Percentiles rank a stretch among this genome's conserved stretches.
Evolutionary conservation across 1,140 invertebrate genomes (phyloP).

Genomic region (Medauroidea extradentata): DNA sequence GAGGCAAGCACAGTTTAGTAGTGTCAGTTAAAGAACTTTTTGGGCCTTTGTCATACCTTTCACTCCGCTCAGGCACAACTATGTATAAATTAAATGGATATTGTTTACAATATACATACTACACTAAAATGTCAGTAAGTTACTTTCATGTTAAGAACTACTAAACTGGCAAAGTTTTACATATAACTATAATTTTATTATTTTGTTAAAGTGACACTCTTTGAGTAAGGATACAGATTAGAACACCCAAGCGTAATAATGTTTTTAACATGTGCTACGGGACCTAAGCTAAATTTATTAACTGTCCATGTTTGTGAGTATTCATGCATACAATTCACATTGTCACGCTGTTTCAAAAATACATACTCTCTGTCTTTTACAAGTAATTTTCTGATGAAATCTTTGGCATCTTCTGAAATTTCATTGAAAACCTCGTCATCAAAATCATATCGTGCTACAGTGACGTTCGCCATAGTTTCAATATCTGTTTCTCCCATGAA

Average conservation of each 20-base stretch:
- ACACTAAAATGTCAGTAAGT: no score
- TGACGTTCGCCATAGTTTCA: slow-evolving; percentile 96
- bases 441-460: slow-evolving; percentile 91
- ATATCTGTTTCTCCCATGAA: slow-evolving; percentile 97
- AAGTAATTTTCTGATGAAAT: slow-evolving; percentile 84
- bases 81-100: no score
- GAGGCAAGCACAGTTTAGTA: background rate
- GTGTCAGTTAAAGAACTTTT: slow-evolving; percentile 10
- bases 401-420: slow-evolving; percentile 87
- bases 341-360: background rate
- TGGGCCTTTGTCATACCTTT: slow-evolving; percentile 41
- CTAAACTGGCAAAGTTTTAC: no score
- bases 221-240: no score
- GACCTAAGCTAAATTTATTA: background rate
- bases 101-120: no score
- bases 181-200: no score
- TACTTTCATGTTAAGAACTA: no score
- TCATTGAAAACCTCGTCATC: slow-evolving; percentile 91
- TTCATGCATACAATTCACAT: background rate
- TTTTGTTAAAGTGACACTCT: no score
- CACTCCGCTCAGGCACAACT: slow-evolving; percentile 4
- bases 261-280: no score
- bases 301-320: background rate
- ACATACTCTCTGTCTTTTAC: slow-evolving; percentile 89
- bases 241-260: no score